phyloP scores from a whole-genome alignment of 2,113 vertebrate genomes.

The Gnathonemus longibarbis region DNA sequence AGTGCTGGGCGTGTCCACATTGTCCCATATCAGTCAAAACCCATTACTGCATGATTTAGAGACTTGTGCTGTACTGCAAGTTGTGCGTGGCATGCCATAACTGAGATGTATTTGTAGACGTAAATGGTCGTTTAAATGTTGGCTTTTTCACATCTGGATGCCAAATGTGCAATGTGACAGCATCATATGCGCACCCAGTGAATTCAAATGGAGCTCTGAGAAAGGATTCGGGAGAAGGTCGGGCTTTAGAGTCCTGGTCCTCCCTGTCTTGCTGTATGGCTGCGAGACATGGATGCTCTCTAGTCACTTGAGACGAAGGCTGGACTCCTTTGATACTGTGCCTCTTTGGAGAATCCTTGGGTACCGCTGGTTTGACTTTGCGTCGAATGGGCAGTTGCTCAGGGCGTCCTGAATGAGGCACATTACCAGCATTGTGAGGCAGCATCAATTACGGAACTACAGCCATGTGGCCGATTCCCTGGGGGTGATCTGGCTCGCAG shows the following conservation, averaged over 20 bases:
- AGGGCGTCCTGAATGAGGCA: neutral
- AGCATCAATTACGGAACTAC: neutral
- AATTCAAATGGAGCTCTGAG: neutral
- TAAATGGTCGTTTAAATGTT: neutral
- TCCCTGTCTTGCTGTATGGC: neutral
- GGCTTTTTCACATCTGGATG: neutral
- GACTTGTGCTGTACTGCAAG: neutral
- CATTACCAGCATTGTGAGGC: neutral
- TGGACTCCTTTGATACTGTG: neutral
- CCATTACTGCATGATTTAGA: neutral
- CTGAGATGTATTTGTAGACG: neutral
- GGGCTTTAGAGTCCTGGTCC: neutral
- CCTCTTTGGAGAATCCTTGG: neutral
- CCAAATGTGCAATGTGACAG: neutral
- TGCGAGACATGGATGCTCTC: neutral
- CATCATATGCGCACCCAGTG: neutral
- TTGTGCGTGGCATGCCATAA: neutral
- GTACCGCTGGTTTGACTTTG: neutral
- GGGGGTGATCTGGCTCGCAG: neutral
- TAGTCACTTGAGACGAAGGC: neutral
- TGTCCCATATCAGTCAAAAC: conserved; percentile 27
- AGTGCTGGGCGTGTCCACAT: conserved; percentile 39
- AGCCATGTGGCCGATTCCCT: neutral
- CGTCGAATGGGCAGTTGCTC: neutral
- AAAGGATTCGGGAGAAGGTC: neutral